Conservation (phyloP, 2,888 invertebrate genomes). For the Chloroclysta siterata region DNA sequence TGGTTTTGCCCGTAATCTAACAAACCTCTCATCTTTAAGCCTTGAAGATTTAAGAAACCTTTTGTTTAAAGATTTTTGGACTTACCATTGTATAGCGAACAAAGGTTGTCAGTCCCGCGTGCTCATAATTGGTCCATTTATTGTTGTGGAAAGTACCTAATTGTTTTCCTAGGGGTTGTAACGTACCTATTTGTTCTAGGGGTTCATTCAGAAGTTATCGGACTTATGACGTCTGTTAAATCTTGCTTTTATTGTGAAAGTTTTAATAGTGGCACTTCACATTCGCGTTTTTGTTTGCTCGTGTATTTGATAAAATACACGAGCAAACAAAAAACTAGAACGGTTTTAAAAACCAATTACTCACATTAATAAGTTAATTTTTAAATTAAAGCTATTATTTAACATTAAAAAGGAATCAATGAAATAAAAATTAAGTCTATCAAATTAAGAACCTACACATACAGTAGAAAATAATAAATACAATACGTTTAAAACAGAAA, state of each 20-base stretch:
- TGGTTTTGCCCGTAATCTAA: background rate
- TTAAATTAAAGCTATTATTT: too few relatives aligned
- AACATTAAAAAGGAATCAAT: too few relatives aligned
- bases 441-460: too few relatives aligned
- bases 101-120: conserved; percentile 20
- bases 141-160: conserved; percentile 11
- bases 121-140: conserved; percentile 20
- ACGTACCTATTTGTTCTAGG: background rate
- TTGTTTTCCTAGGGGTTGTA: background rate
- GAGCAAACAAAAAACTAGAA: too few relatives aligned
- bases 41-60: conserved; percentile 6
- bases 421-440: too few relatives aligned
- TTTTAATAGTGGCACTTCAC: background rate
- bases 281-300: background rate
- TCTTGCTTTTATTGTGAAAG: background rate
- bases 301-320: too few relatives aligned
- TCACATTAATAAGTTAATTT: too few relatives aligned
- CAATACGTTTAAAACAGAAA: too few relatives aligned
- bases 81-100: conserved; percentile 14
- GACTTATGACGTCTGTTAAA: background rate
- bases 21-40: background rate
- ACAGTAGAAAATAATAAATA: too few relatives aligned
- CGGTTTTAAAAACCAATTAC: too few relatives aligned
- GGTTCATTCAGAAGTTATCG: background rate
- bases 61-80: conserved; percentile 17